A percentile compares a stretch with the other conserved stretches of the same genome.
Evolutionary conservation across 2,797 vertebrate species (phyloP).

Genomic region (Acipenser ruthenus): DNA sequence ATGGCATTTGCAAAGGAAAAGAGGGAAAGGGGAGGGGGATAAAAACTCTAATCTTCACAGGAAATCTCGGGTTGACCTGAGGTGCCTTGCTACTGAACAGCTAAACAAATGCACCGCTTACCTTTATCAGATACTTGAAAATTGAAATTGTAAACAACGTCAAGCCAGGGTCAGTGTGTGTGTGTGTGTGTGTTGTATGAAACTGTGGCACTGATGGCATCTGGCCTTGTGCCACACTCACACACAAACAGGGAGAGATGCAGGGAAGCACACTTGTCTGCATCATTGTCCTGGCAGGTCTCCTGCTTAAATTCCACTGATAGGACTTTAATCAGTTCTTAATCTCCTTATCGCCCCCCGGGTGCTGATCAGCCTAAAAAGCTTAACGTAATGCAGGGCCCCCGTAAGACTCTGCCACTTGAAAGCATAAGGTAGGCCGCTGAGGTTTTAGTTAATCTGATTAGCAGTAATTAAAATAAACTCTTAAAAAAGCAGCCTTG

Average conservation of each 20-base stretch:
- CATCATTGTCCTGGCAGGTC: constrained; percentile 58
- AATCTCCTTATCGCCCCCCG: constrained; percentile 68
- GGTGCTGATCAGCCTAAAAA: constrained; percentile 58
- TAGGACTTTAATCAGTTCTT: constrained; percentile 70
- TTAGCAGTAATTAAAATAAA: constrained; percentile 46
- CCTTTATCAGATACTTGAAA: constrained; percentile 33
- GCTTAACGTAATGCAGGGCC: constrained; percentile 58
- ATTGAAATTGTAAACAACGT: constrained; percentile 35
- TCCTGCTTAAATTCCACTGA: constrained; percentile 63
- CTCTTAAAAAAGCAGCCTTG: constrained; percentile 26
- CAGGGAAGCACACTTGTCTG: constrained; percentile 35
- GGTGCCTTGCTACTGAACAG: constrained; percentile 6
- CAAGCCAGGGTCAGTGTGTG: constrained; percentile 18
- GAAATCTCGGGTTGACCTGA: constrained; percentile 10
- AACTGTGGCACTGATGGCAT: constrained; percentile 45
- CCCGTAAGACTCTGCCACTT: constrained; percentile 50
- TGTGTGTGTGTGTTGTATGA: constrained; percentile 21
- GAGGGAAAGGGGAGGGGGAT: neutral
- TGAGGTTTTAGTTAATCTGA: constrained; percentile 45
- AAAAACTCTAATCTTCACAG: constrained; percentile 46
- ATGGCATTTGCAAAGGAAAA: constrained; percentile 30
- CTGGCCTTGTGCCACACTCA: constrained; percentile 54
- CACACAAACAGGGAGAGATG: constrained; percentile 44
- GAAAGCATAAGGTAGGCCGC: constrained; percentile 49
- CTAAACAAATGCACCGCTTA: constrained; percentile 17